Percentiles rank a stretch among this genome's conserved stretches.
These are phyloP conservation scores for Melanostigma gelatinosum DNA, from an alignment of 2,113 vertebrate genomes.

Conservation along the genomic window DNA sequence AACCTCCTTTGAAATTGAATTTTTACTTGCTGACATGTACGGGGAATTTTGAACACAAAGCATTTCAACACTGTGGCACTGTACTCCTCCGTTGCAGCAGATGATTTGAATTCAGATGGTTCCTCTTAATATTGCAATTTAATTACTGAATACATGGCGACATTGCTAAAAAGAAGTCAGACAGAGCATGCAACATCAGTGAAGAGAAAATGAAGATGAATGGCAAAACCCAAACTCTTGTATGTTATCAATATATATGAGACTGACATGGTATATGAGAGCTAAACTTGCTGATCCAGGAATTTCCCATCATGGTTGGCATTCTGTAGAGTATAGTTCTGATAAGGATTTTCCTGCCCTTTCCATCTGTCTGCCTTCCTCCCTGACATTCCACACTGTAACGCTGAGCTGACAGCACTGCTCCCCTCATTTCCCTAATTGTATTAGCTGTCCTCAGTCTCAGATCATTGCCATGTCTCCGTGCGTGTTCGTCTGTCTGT, in stretches of 20 bases:
- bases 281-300: not conserved
- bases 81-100: not conserved
- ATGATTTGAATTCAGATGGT: slow-evolving; percentile 27
- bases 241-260: not conserved
- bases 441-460: slow-evolving; percentile 46
- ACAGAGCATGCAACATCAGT: not conserved
- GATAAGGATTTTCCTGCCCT: not conserved
- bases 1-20: slow-evolving; percentile 32
- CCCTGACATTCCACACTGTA: slow-evolving; percentile 28
- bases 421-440: slow-evolving; percentile 42
- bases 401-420: slow-evolving; percentile 20
- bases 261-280: not conserved
- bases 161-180: slow-evolving; percentile 1
- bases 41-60: slow-evolving; percentile 31
- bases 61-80: not conserved
- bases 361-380: slow-evolving; percentile 13
- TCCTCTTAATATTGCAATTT: not conserved
- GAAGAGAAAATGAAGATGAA: not conserved
- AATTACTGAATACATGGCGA: not conserved
- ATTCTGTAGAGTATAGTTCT: not conserved
- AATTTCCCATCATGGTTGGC: not conserved
- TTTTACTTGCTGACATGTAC: slow-evolving; percentile 40
- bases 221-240: not conserved
- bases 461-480: slow-evolving; percentile 43
- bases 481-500: not conserved